Base-by-base conservation (phyloP, 1,140 invertebrate genomes). In the Adoxophyes honmai region DNA sequence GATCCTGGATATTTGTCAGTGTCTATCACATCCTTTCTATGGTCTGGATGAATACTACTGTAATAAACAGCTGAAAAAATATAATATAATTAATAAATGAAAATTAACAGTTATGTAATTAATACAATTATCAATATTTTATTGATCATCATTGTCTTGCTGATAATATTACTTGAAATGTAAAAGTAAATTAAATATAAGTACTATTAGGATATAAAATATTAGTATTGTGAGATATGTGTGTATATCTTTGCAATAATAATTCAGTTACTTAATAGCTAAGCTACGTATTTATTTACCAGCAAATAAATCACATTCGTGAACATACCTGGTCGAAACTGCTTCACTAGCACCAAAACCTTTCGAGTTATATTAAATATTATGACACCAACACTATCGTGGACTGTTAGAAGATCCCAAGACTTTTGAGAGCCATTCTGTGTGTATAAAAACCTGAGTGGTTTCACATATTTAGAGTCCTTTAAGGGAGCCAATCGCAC, bases 301-400 rank as follows among this genome's bases (percentile, higher is more conserved):
- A n/a, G n/a, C n/a, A n/a, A n/a, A n/a, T n/a, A n/a, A n/a, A n/a
- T n/a, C n/a, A n/a, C n/a, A n/a, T n/a, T n/a, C n/a, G 6, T 2
- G 21, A 3, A 28, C 56, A 78, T 89, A 91, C 94, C 94, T 59
- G 97, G 97, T 65, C 98, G 91, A 83, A 99, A 99, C 88, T 99
- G 98, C 71, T 93, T 94, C 0, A 99, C 97, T 70, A 98, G 94
- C 0, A 98, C 88, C 48, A 99, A 88, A 54, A 93, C 93, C 55
- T 95, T 92, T 65, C 94, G 90, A 7, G 92, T 92, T 18, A 90
- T 90, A 82, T 99, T 98, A 81, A 93, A 98, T 3, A 98, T 90
- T 1, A 99, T 81, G 51, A 98, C 94, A 6, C 93, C 92, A 1
- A 99, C 97, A 82, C 94, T 94, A 66, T 95, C 93, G 64, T 94